Evolutionary conservation across 2,797 vertebrate genomes (phyloP).

Genomic region (Lithobates sylvaticus): DNA sequence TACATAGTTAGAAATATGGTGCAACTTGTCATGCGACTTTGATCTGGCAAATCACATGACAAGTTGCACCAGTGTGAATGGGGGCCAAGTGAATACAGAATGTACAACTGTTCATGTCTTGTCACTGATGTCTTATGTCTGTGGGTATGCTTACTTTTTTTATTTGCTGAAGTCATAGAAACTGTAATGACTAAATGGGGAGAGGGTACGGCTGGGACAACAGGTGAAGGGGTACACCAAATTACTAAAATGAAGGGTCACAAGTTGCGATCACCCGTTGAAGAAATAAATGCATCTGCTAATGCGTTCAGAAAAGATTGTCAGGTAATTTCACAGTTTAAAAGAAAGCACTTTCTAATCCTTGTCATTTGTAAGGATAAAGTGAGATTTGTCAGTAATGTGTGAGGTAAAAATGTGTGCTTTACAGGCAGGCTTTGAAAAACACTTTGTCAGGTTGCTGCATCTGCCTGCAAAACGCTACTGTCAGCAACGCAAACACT

Average conservation of each 20-base stretch:
- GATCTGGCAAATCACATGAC: too few species aligned
- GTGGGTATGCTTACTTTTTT: background rate
- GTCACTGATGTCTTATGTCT: too few species aligned
- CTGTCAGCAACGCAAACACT: constrained; percentile 34
- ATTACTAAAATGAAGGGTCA: background rate
- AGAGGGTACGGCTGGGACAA: background rate
- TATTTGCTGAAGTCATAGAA: background rate
- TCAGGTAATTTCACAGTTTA: constrained; percentile 19
- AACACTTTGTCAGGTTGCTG: constrained; percentile 11
- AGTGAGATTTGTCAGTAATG: constrained; percentile 38
- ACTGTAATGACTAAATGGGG: background rate
- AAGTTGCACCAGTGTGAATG: too few species aligned
- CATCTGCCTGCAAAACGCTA: constrained; percentile 15
- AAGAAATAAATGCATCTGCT: background rate
- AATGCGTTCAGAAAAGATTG: background rate
- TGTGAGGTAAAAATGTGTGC: constrained; percentile 8
- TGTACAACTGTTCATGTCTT: too few species aligned
- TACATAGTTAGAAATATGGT: too few species aligned
- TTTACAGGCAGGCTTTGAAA: constrained; percentile 29
- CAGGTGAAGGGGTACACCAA: background rate
- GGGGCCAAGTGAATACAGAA: too few species aligned
- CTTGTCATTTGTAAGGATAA: constrained; percentile 35
- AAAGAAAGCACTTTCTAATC: constrained; percentile 10
- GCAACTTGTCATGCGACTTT: too few species aligned
- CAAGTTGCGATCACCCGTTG: background rate